These are phyloP conservation scores for Pelusios castaneus DNA, from an alignment of 2,113 vertebrate genomes.

Conservation along the genomic window DNA sequence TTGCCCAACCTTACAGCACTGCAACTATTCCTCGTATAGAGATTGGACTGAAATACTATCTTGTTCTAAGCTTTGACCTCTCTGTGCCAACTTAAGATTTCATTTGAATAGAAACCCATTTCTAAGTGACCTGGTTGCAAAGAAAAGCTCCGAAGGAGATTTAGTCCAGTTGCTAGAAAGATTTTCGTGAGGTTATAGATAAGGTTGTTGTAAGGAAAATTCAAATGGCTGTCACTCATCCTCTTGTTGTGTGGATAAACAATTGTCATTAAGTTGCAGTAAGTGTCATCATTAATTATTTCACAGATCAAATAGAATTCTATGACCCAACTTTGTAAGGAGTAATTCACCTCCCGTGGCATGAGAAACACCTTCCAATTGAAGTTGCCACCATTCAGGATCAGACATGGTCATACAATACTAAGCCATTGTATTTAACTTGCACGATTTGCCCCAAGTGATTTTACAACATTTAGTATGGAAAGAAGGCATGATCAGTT, in stretches of 20 bases:
- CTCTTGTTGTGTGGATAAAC: not conserved
- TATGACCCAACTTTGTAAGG: not conserved
- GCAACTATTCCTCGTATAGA: not conserved
- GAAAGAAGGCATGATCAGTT: not conserved
- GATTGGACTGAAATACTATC: not conserved
- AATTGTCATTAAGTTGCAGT: not conserved
- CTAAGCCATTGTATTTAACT: not conserved
- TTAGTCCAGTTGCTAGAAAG: not conserved
- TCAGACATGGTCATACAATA: not conserved
- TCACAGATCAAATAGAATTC: not conserved
- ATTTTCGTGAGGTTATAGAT: not conserved
- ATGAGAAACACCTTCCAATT: not conserved
- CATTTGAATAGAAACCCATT: not conserved
- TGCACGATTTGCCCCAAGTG: not conserved
- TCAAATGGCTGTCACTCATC: not conserved
- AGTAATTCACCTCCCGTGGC: not conserved
- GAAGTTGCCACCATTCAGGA: not conserved
- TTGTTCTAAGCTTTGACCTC: not conserved
- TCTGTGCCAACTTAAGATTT: not conserved
- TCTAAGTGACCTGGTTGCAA: not conserved
- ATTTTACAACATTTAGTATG: not conserved
- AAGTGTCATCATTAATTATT: not conserved
- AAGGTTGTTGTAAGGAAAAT: not conserved
- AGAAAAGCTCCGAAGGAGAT: conserved; percentile 17
- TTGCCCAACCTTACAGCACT: not conserved